Base-by-base conservation (phyloP, 2,888 invertebrate species). In the Synergus itoensis region DNA sequence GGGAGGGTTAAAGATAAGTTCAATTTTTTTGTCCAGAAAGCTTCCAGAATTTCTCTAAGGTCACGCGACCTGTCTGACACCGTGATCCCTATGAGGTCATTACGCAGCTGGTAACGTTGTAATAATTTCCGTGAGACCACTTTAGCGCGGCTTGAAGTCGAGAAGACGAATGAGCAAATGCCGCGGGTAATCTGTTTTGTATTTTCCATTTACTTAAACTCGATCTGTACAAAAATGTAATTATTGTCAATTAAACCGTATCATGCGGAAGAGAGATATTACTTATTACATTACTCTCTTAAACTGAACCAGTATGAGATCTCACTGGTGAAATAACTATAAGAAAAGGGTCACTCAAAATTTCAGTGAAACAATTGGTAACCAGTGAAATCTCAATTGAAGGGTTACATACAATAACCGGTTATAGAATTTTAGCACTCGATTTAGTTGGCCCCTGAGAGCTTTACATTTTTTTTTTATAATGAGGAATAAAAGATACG, bases 91-190 rank as follows among this genome's bases (percentile, higher is more conserved):
- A 84, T 11, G 83, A 81, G 85, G 83, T 82, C 85, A 88, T 89
- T 87, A 88, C 85, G 85, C 83, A 83, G 88, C 82, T 82, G 85
- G 86, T 86, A 88, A 85, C 83, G 84, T 83, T 81, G 82, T 28
- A 28, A 28, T 28, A 3, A 28, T 28, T 28, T 28, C 28, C 28
- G 3, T 77, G 83, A 77, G 85, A 85, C 85, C 83, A 80, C 83
- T 83, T 73, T 64, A 80, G 77, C 67, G 82, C 80, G 79, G 82
- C 79, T 79, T 81, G 77, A 81, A 84, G 82, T 80, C 82, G 80
- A 82, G 80, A 81, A 81, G 87, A 87, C 87, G 86, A 82, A 84
- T 84, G 83, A 79, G 18, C 82, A 81, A 81, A 81, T 84, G 81
- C 83, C 83, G 82, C 82, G 81, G 81, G 83, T 82, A 81, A 83